Evolutionary conservation across 2,888 invertebrate species (phyloP), one percentile per base, ranked within the genome.

Genomic region (Cephus rjabovi): DNA sequence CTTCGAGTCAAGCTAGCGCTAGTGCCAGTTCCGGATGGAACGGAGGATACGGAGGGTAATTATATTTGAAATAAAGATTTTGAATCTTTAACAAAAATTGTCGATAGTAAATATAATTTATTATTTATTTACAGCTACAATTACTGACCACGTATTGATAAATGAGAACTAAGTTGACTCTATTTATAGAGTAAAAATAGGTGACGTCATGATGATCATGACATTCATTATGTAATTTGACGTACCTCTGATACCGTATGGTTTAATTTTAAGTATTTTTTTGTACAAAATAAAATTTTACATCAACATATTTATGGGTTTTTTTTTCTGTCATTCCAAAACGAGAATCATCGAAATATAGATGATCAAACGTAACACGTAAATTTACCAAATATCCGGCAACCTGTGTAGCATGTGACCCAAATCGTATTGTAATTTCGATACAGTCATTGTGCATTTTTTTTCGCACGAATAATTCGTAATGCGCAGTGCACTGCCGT

Each of bases 11-110:
- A 15, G 78, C 81, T 0, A 80, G 75, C 40, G 76, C 77, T 1
- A 78, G 73, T 68, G 80, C 81, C 56, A 23, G 77, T 70, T 75
- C 75, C 3, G 73, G 80, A 69, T 71, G 77, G 74, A 74, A 56
- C 33, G 12, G 70, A 35, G 56, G 56, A 23, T 34, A 76, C 31
- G 76, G 78, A 78, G 78, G 78, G 78, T 76, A 33, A 75, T 37
- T 71, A n/a, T 30, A 73, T 56, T 75, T 68, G 34, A 71, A 70
- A n/a, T 15, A 2, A 23, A 15, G 9, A n/a, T 68, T 75, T 34
- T 69, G 4, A 75, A 23, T 12, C n/a, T 31, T 30, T n/a, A 30
- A 12, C 12, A n/a, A 68, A 75, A 4, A 75, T 15, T 23, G 23
- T 31, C 12, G 1, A 68, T 68, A 31, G 4, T 11, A 69, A 56